Evolutionary conservation across 2,113 vertebrate genomes (phyloP), one percentile per base, ranked within the genome.

Genomic region (Trematomus loennbergii): DNA sequence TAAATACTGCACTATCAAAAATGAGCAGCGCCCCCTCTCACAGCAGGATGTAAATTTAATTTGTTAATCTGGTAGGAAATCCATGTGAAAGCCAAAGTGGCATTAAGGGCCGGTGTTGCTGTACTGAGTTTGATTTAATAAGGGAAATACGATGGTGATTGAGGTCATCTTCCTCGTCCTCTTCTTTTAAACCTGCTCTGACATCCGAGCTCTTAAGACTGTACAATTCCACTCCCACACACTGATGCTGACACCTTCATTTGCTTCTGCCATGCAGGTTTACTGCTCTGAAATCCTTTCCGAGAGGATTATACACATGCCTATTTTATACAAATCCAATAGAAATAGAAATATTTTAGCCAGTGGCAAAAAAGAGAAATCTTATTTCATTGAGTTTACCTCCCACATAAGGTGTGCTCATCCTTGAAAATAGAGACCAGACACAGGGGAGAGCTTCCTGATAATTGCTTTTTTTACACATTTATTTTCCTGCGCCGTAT

Each of bases 191-290:
- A 75, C 74, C 65, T 64, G 70, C 50, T 68, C 49, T 13, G 50
- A 25, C 54, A 76, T 66, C 22, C 53, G 29, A 73, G 62, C 75
- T 78, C 76, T 50, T 59, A 62, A 79, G 80, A 78, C 50, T 25
- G 22, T 36, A 43, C 36, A 50, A 59, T 66, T 81, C 55, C 70
- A 67, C 71, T 70, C 77, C 1, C 49, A 75, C 81, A 78, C 69
- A 57, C 65, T 58, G 57, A 83, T 67, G 82, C 82, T 88, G 87
- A 87, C 70, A 76, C 85, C 78, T 87, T 87, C 18, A 87, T 92
- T 82, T 83, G 64, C 75, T 67, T 61, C 72, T 81, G 71, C 65
- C 8, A 2, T 70, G 78, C 77, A 82, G 50, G 75, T 79, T 85
- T 79, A 65, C 73, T 82, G 22, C 63, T 72, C 70, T 65, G 68